A percentile compares a stretch with the other conserved stretches of the same genome.
Conservation (phyloP, 2,888 invertebrate genomes). For the Cheilosia urbana region DNA sequence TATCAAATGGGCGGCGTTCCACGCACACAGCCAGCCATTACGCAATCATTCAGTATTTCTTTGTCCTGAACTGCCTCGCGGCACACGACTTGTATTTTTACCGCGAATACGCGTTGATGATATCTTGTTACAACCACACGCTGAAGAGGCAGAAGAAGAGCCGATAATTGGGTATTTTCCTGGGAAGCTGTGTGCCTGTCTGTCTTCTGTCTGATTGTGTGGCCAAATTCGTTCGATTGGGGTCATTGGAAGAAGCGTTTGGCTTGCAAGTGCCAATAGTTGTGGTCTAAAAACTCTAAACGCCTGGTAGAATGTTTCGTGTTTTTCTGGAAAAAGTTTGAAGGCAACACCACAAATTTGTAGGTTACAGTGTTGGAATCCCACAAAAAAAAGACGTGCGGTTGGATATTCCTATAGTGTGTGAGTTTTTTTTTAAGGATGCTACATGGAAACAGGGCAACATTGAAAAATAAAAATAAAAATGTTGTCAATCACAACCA, state of each 20-base stretch:
- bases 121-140: constrained; percentile 30
- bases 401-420: background rate
- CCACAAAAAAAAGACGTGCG: no score
- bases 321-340: constrained; percentile 79
- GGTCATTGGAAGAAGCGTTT: constrained; percentile 4
- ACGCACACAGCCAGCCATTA: constrained; percentile 12
- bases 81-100: background rate
- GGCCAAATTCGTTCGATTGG: constrained; percentile 1
- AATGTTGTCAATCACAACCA: no score
- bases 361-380: no score
- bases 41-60: background rate
- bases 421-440: no score
- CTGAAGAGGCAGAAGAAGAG: constrained; percentile 34
- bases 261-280: background rate
- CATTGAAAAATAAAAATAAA: no score
- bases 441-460: no score
- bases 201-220: background rate
- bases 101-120: constrained; percentile 6
- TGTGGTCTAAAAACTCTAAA: constrained; percentile 58
- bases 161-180: background rate
- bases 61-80: background rate
- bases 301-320: constrained; percentile 78
- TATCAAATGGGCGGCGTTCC: constrained; percentile 47
- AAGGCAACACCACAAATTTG: background rate
- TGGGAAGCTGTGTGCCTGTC: background rate